Percentiles rank a stretch among this genome's conserved stretches.
phyloP scores from a whole-genome alignment of 2,113 vertebrate species.

The Andinoacara biseriatus region DNA sequence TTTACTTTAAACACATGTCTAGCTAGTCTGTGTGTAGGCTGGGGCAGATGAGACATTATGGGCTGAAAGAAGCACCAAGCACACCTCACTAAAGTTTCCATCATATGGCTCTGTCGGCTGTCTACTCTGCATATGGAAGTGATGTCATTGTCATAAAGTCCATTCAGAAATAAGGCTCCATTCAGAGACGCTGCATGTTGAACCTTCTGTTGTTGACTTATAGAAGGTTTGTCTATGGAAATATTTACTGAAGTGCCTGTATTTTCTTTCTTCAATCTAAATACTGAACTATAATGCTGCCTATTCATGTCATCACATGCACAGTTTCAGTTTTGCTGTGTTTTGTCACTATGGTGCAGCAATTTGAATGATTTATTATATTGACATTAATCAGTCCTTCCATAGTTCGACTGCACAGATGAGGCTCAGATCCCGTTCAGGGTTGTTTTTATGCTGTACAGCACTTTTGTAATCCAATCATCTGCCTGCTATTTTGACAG shows the following conservation, averaged over 20 bases:
- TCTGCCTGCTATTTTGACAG: background rate
- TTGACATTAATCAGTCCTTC: background rate
- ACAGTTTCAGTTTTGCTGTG: background rate
- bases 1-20: constrained; percentile 49
- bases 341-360: background rate
- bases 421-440: background rate
- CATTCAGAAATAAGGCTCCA: constrained; percentile 1
- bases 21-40: constrained; percentile 20
- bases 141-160: constrained; percentile 25
- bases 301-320: background rate
- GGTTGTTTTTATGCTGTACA: background rate
- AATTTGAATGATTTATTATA: constrained; percentile 20
- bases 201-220: background rate
- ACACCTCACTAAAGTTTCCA: constrained; percentile 14
- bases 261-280: background rate
- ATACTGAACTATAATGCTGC: background rate
- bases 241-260: background rate
- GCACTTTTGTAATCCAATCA: background rate
- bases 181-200: background rate
- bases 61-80: background rate
- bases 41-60: constrained; percentile 47
- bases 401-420: background rate
- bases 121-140: background rate
- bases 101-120: background rate
- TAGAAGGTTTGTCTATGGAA: background rate